Evolutionary conservation across 2,888 invertebrate genomes (phyloP).

Genomic region (Sphaerophoria rueppellii): DNA sequence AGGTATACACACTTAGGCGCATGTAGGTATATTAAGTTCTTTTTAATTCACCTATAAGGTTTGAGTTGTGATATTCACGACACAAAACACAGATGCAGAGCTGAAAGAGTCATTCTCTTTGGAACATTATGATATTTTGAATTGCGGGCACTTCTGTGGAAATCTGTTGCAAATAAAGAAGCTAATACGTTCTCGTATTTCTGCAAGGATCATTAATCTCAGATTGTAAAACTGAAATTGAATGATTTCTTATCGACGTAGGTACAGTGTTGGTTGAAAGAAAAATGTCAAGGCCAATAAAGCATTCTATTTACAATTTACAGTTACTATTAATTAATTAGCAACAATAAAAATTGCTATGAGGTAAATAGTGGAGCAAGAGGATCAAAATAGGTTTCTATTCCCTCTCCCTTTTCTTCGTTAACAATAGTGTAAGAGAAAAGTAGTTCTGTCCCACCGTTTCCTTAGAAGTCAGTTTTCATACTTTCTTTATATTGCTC

Average conservation of each 20-base stretch:
- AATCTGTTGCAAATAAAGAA: not conserved
- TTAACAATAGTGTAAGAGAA: no score
- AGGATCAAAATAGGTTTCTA: no score
- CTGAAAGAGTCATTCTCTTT: not conserved
- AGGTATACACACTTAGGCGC: not conserved
- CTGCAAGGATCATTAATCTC: not conserved
- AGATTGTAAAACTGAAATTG: not conserved
- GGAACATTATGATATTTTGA: not conserved
- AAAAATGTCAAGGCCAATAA: no score
- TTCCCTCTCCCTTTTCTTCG: no score
- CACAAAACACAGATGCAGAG: not conserved
- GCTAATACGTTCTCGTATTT: constrained; percentile 13
- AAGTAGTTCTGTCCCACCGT: no score
- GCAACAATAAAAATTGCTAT: no score
- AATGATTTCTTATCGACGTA: not conserved
- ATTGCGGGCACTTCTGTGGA: not conserved
- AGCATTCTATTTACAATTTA: no score
- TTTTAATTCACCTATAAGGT: no score
- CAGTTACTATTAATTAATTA: no score
- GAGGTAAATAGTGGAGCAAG: no score
- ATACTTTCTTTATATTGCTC: not conserved
- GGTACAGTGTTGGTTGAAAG: not conserved
- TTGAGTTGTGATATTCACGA: not conserved
- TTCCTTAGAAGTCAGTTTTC: not conserved
- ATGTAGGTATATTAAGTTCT: no score